Conservation (phyloP, 1,140 invertebrate genomes). For the Solenopsis invicta region DNA sequence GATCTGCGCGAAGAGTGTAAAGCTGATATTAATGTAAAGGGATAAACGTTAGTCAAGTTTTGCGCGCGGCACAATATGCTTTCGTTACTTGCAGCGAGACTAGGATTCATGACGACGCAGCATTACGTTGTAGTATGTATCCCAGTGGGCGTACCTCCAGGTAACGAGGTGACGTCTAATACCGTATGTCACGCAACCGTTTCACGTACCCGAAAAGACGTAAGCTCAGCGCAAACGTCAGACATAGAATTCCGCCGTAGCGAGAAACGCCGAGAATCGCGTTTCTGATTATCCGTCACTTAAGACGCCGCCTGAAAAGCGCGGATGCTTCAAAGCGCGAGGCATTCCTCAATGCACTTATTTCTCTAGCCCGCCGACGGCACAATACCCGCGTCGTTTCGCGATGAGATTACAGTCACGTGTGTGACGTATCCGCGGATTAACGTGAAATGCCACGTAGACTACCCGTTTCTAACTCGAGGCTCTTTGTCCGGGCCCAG, state of each 20-base stretch:
- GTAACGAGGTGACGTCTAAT: constrained; percentile 55
- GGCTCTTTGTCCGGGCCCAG: constrained; percentile 48
- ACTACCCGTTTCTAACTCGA: constrained; percentile 39
- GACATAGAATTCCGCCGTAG: constrained; percentile 42
- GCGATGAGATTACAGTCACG: constrained; percentile 52
- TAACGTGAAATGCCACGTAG: constrained; percentile 60
- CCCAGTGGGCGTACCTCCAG: constrained; percentile 24
- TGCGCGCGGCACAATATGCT: constrained; percentile 15
- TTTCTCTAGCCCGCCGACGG: constrained; percentile 46
- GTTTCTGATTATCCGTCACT: constrained; percentile 39
- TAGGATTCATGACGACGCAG: constrained; percentile 15
- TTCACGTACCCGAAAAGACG: constrained; percentile 14
- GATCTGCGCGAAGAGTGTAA: not conserved
- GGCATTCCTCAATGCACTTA: constrained; percentile 54
- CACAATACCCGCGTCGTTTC: constrained; percentile 46
- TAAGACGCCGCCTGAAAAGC: constrained; percentile 60
- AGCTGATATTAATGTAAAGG: not conserved
- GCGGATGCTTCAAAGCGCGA: constrained; percentile 46
- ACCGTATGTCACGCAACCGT: constrained; percentile 40
- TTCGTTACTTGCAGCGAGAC: constrained; percentile 3
- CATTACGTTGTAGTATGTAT: not conserved
- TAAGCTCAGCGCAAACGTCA: constrained; percentile 15
- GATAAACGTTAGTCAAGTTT: constrained; percentile 11
- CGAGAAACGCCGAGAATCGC: constrained; percentile 41
- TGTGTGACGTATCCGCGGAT: constrained; percentile 51